A percentile compares a stretch with the other conserved stretches of the same genome.
phyloP scores from a whole-genome alignment of 2,797 vertebrate species.

The Xenopus petersii region DNA sequence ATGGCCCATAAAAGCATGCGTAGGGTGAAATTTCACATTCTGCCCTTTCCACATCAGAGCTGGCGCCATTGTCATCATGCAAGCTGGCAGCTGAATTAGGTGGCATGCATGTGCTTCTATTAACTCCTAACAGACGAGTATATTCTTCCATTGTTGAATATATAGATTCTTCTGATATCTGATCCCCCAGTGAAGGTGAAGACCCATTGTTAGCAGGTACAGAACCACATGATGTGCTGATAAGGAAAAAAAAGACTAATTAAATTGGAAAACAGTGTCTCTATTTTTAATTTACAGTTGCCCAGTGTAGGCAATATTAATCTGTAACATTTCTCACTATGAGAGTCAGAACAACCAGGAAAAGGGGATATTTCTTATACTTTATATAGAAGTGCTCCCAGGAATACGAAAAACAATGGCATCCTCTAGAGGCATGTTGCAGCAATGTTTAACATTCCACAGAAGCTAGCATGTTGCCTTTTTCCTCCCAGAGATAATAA shows the following conservation, averaged over 20 bases:
- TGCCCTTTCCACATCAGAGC: neutral
- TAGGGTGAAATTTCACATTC: conserved; percentile 82
- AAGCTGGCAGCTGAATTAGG: conserved; percentile 31
- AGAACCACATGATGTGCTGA: neutral
- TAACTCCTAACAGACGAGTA: conserved; percentile 57
- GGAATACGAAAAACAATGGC: too few relatives aligned
- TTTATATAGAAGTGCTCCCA: neutral
- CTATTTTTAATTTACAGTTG: too few relatives aligned
- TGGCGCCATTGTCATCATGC: conserved; percentile 40
- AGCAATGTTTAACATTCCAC: too few relatives aligned
- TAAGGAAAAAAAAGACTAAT: neutral
- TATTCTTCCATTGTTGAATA: conserved; percentile 65
- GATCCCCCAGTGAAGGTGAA: conserved; percentile 30
- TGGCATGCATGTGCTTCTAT: conserved; percentile 52
- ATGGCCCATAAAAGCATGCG: conserved; percentile 86
- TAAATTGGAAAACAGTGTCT: too few relatives aligned
- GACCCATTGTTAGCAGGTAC: neutral
- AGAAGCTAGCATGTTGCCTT: too few relatives aligned
- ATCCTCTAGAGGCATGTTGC: too few relatives aligned
- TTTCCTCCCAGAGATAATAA: too few relatives aligned
- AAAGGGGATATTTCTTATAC: too few relatives aligned
- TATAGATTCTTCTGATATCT: conserved; percentile 59
- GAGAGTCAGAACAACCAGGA: too few relatives aligned
- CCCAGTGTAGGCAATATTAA: too few relatives aligned
- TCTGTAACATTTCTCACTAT: too few relatives aligned